These are phyloP conservation scores for Phytoseiulus persimilis DNA, from an alignment of 2,888 invertebrate species.

Conservation along the genomic window DNA sequence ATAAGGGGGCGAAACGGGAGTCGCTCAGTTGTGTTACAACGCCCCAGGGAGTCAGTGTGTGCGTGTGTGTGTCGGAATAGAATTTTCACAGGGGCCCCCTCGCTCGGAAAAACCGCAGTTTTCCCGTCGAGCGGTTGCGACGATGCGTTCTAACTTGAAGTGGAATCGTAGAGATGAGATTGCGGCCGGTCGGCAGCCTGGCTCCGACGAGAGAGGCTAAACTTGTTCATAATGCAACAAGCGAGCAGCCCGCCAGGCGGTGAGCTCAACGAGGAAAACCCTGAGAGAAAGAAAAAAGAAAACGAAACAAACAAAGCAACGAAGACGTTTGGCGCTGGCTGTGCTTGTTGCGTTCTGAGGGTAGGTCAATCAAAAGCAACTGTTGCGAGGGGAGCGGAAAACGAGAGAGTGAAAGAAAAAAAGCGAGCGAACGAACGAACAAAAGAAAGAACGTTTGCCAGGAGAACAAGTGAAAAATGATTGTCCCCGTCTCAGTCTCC, in stretches of 20 bases:
- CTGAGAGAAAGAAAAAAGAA: not conserved
- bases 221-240: not conserved
- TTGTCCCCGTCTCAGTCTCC: not conserved
- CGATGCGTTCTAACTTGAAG: not conserved
- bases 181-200: not conserved
- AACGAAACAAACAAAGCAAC: not conserved
- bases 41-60: not conserved
- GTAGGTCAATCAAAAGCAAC: not conserved
- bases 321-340: not conserved
- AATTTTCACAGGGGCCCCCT: not conserved
- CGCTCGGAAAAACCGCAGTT: not conserved
- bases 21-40: not conserved
- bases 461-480: not conserved
- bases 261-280: not conserved
- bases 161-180: not conserved
- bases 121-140: not conserved
- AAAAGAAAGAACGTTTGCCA: not conserved
- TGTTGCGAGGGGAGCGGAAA: not conserved
- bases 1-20: not conserved
- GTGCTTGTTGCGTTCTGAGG: not conserved
- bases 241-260: not conserved
- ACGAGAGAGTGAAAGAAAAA: not conserved
- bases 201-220: not conserved
- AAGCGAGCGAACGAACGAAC: not conserved
- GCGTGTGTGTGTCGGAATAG: not conserved